Conservation (phyloP, 2,113 vertebrate genomes). For the Glaucomys volans region DNA sequence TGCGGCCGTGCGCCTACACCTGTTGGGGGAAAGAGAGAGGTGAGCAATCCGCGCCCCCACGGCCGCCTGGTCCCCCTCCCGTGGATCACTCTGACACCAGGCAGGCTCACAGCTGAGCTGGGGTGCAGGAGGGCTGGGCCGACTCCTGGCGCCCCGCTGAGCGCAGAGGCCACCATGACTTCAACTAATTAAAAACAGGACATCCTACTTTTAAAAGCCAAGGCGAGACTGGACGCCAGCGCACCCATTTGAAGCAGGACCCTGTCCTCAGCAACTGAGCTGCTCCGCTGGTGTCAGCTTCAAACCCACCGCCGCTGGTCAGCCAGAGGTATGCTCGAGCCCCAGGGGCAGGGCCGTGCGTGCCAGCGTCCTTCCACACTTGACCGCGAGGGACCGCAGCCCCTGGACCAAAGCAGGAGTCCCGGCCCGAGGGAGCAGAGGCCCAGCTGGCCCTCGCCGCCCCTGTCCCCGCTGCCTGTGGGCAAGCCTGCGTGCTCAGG, state of each 20-base stretch:
- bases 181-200: neutral
- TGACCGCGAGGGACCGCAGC: no score
- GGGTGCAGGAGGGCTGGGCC: no score
- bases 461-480: no score
- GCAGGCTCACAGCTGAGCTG: fast-evolving
- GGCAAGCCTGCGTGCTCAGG: neutral
- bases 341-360: no score
- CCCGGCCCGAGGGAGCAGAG: neutral
- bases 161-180: neutral
- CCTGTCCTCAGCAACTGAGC: neutral
- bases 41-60: fast-evolving
- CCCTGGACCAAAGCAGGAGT: neutral
- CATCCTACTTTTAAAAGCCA: neutral
- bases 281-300: fast-evolving
- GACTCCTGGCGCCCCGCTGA: neutral
- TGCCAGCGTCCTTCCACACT: no score
- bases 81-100: fast-evolving
- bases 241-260: neutral
- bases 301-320: fast-evolving
- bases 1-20: constrained; percentile 22
- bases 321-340: neutral
- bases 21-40: neutral
- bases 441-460: neutral
- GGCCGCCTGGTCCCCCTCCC: fast-evolving
- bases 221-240: neutral